Evolutionary conservation across 53 echinoderm and acorn worm species (phyloP).

Genomic region (Hippasteria phrygiana): DNA sequence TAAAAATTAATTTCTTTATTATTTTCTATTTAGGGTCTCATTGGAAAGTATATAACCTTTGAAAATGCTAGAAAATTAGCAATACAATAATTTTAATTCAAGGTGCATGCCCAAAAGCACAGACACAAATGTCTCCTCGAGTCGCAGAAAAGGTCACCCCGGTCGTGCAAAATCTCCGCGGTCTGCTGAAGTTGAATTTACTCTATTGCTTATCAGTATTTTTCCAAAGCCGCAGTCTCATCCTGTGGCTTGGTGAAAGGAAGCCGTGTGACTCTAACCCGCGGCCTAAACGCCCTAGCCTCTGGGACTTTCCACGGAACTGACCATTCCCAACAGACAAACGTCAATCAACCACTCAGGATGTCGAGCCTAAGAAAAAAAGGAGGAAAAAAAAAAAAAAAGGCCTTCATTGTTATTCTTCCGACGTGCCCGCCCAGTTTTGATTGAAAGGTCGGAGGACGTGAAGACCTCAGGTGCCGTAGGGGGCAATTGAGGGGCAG

Average conservation of each 20-base stretch:
- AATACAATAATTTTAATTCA: background rate
- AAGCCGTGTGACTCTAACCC: background rate
- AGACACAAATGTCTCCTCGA: background rate
- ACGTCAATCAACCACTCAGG: constrained; percentile 24
- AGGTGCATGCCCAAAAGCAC: too few relatives aligned
- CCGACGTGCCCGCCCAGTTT: background rate
- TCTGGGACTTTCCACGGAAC: background rate
- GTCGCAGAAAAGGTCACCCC: background rate
- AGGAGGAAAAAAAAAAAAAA: background rate
- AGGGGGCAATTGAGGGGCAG: constrained; percentile 12
- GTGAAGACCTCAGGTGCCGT: constrained; percentile 4
- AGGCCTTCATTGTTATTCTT: constrained; percentile 12
- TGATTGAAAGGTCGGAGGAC: constrained; percentile 33
- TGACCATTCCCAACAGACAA: constrained; percentile 47
- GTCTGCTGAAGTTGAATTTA: background rate
- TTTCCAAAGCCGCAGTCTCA: background rate
- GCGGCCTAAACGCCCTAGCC: constrained; percentile 36
- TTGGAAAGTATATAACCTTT: too few relatives aligned
- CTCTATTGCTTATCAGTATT: constrained; percentile 42
- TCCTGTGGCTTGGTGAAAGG: constrained; percentile 38
- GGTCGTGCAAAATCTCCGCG: background rate
- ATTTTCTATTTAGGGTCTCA: too few relatives aligned
- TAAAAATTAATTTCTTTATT: too few relatives aligned
- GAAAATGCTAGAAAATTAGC: too few relatives aligned
- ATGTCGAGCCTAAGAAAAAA: background rate